Evolutionary conservation across 2,888 invertebrate genomes (phyloP).

Genomic region (Marronus borbonicus): DNA sequence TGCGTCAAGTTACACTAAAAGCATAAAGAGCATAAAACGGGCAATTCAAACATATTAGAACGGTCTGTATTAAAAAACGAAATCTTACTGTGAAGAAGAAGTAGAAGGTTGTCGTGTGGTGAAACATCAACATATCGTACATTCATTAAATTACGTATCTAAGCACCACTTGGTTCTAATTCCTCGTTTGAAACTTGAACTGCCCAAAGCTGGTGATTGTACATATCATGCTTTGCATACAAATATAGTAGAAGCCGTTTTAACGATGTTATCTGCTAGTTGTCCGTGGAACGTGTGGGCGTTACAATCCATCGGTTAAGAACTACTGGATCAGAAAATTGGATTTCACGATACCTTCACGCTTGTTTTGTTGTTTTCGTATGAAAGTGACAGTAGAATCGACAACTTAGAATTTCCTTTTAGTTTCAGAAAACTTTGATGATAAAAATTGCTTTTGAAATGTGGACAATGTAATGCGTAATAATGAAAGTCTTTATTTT

Average conservation of each 20-base stretch:
- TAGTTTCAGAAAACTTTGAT: background rate
- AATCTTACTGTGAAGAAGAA: too few relatives aligned
- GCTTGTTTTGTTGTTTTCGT: conserved; percentile 27
- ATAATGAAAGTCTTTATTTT: too few relatives aligned
- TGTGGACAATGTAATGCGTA: background rate
- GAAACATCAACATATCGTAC: too few relatives aligned
- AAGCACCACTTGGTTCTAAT: too few relatives aligned
- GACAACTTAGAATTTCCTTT: conserved; percentile 26
- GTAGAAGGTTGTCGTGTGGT: too few relatives aligned
- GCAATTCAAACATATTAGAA: too few relatives aligned
- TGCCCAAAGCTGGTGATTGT: too few relatives aligned
- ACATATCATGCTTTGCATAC: conserved; percentile 10
- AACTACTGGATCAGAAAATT: conserved; percentile 43
- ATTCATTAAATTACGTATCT: too few relatives aligned
- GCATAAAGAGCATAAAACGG: too few relatives aligned
- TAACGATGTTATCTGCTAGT: conserved; percentile 17
- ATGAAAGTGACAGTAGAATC: conserved; percentile 7
- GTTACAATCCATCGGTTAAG: conserved; percentile 27
- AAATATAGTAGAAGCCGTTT: background rate
- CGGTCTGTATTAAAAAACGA: too few relatives aligned
- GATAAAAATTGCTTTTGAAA: background rate
- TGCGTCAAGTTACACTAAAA: too few relatives aligned
- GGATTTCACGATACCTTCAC: conserved; percentile 35
- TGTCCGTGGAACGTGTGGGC: background rate
- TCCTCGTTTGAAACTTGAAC: too few relatives aligned